These are phyloP conservation scores for Mormyrops boulengeri DNA, from an alignment of 2,797 vertebrate species.

Conservation along the genomic window DNA sequence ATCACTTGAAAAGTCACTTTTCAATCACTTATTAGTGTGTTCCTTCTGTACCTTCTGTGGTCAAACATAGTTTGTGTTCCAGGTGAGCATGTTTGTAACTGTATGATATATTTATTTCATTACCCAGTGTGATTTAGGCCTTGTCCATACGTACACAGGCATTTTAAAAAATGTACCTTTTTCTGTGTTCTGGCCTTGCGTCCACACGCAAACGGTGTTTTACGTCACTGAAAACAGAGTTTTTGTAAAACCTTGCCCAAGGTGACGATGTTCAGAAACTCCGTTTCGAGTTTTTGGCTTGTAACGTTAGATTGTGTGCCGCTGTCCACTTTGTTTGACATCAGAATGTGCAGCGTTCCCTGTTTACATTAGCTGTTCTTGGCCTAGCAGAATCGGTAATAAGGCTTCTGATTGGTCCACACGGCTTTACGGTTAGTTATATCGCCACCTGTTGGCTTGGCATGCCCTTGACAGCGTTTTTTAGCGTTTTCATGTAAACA, in stretches of 20 bases:
- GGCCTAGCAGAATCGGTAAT: not conserved
- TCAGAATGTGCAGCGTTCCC: not conserved
- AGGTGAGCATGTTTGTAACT: not conserved
- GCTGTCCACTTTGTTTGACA: no score
- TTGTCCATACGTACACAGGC: no score
- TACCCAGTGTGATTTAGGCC: not conserved
- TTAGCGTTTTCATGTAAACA: not conserved
- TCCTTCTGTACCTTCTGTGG: not conserved
- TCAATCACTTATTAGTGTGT: not conserved
- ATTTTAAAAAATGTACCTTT: no score
- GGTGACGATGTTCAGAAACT: no score
- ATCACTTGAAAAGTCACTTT: no score
- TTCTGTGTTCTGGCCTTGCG: no score
- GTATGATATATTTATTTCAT: not conserved
- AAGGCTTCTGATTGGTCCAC: not conserved
- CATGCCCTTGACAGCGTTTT: not conserved
- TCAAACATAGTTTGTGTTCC: not conserved
- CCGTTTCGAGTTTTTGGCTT: no score
- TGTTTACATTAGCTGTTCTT: not conserved
- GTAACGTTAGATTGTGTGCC: no score
- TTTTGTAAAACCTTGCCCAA: no score
- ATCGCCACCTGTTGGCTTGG: not conserved
- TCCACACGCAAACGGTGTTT: no score
- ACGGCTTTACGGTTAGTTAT: not conserved
- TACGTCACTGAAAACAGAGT: no score